Evolutionary conservation across 2,888 invertebrate species (phyloP).

Genomic region (Octodonta nipae): DNA sequence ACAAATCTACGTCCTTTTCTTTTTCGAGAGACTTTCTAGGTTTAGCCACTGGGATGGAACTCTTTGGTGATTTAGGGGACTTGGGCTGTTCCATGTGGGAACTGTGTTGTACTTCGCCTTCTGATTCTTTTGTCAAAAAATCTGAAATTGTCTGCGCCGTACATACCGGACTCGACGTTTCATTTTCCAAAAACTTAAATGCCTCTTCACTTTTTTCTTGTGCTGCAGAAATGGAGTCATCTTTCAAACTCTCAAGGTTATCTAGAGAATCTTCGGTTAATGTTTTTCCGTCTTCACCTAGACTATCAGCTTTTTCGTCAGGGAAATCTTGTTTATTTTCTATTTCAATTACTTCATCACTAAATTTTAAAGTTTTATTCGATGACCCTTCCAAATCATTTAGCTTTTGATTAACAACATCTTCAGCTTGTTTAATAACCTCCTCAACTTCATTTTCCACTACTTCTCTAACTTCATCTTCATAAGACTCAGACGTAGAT

Average conservation of each 20-base stretch:
- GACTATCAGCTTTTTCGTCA: slow-evolving; percentile 26
- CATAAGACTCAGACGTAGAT: slow-evolving; percentile 13
- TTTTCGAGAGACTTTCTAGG: slow-evolving; percentile 23
- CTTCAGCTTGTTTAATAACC: slow-evolving; percentile 29
- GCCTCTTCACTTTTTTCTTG: slow-evolving; percentile 33
- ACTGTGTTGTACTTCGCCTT: too few species aligned
- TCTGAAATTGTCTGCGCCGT: slow-evolving; percentile 13
- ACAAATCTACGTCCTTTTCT: slow-evolving; percentile 22
- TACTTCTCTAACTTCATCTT: slow-evolving; percentile 12
- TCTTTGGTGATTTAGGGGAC: slow-evolving; percentile 16
- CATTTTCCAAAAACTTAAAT: slow-evolving; percentile 33
- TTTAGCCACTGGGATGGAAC: slow-evolving; percentile 29
- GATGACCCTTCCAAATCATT: slow-evolving; percentile 9
- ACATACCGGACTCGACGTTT: slow-evolving; percentile 21
- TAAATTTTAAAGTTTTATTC: slow-evolving; percentile 15
- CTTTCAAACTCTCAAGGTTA: slow-evolving; percentile 28
- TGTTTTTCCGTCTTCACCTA: slow-evolving; percentile 29
- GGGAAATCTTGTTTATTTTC: slow-evolving; percentile 29
- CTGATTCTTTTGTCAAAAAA: slow-evolving; percentile 18
- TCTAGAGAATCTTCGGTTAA: slow-evolving; percentile 33
- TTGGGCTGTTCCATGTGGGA: slow-evolving; percentile 11
- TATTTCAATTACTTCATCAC: slow-evolving; percentile 24
- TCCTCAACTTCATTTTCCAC: slow-evolving; percentile 26
- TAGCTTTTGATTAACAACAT: slow-evolving; percentile 27
- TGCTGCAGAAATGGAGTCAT: slow-evolving; percentile 27